Percentiles rank a stretch among this genome's conserved stretches.
phyloP scores from a whole-genome alignment of 2,888 invertebrate genomes.

The Drosophila mettleri region DNA sequence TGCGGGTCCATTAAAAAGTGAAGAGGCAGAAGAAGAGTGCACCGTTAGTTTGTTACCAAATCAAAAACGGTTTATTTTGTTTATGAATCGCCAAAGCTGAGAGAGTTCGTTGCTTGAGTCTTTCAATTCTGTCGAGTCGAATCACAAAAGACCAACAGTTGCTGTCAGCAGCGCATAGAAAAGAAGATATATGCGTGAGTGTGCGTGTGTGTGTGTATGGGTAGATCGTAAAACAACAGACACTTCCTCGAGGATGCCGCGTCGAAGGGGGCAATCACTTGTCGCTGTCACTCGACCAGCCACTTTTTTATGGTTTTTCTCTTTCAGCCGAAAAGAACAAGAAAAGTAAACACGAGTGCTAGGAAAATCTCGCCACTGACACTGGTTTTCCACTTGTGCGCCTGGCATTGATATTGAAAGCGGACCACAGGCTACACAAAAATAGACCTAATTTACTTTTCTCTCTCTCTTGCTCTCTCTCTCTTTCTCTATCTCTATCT shows the following conservation, averaged over 20 bases:
- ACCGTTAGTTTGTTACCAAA: conserved; percentile 69
- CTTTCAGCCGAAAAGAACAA: conserved; percentile 40
- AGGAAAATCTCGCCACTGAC: conserved; percentile 45
- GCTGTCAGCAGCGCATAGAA: conserved; percentile 6
- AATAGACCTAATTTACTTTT: conserved; percentile 1
- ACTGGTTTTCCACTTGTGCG: conserved; percentile 13
- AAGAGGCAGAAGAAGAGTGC: conserved; percentile 28
- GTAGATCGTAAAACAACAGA: conserved; percentile 33
- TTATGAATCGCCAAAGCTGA: conserved; percentile 39
- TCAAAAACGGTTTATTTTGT: conserved; percentile 39
- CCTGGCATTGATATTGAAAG: conserved; percentile 20
- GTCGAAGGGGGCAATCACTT: conserved; percentile 54
- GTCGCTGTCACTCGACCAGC: conserved; percentile 63
- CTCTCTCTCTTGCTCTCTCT: background rate
- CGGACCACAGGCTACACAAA: conserved; percentile 30
- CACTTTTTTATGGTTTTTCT: conserved; percentile 60
- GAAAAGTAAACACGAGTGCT: conserved; percentile 53
- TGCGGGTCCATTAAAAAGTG: conserved; percentile 56
- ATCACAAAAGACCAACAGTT: conserved; percentile 14
- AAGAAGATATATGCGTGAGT: background rate
- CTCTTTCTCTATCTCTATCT: background rate
- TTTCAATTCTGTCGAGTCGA: conserved; percentile 46
- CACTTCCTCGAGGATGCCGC: conserved; percentile 34
- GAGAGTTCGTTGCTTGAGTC: conserved; percentile 62
- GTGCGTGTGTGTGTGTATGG: conserved; percentile 3